Base-by-base conservation (phyloP, 2,113 vertebrate genomes). In the Aegypius monachus region DNA sequence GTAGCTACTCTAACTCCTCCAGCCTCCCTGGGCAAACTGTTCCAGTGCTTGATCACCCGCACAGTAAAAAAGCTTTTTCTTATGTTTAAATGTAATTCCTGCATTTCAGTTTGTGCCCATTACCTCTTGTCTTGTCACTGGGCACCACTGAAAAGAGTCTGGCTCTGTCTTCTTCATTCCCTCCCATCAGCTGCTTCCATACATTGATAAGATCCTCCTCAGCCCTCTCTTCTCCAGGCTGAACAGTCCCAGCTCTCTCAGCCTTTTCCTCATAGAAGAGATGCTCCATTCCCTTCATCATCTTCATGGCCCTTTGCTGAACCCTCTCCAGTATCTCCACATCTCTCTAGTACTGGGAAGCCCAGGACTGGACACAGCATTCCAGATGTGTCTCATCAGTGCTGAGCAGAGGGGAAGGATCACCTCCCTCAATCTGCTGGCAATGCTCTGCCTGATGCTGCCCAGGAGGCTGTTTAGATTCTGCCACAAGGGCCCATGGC, bases 401-500 rank as follows among this genome's bases (percentile, higher is more conserved):
- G 11, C 38, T 47, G 67, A 67, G 47, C 31, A 74, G 38, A 53
- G 20, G 20, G 18, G 20, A 42, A 74, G 53, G 38, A 53, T 42
- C 8, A 17, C 27, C 16, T 29, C 50, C 27, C 6, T 79, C 0
- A 0, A n/a, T 3, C 22, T 38, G 32, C 43, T 72, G 43, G 10
- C 50, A 71, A 23, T 32, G 31, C n/a, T 70, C 48, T 91, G 50
- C 19, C 43, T 91, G 53, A 67, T 61, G 61, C 21, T 74, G 59
- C 9, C 25, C 23, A 18, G 45, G 27, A 91, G 16, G 58, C 17
- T 48, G 38, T 36, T 56, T 8, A 18, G 14, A 22, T 56, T 16
- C 63, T 78, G 34, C n/a, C 0, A 0, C 16, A 15, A 59, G 13
- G 22, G 18, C 22, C 26, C 10, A 8, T 43, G 53, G 42, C 4